A percentile compares a stretch with the other conserved stretches of the same genome.
phyloP scores from a whole-genome alignment of 2,888 invertebrate genomes.

The Drosophila greeni region DNA sequence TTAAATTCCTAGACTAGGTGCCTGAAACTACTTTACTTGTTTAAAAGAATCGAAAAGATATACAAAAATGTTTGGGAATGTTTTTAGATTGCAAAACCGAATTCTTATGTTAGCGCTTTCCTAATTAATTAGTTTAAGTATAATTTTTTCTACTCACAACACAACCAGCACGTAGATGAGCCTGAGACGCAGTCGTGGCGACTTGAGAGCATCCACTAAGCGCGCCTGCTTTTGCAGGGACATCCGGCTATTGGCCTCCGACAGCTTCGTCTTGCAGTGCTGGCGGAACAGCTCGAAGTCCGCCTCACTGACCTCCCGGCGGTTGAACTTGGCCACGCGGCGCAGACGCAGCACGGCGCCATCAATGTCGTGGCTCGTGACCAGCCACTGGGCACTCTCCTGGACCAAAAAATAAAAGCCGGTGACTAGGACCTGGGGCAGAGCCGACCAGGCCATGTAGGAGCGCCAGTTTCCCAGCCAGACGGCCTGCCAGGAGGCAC shows the following conservation, averaged over 20 bases:
- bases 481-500: constrained; percentile 79
- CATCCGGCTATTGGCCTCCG: constrained; percentile 19
- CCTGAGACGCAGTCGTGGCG: constrained; percentile 79
- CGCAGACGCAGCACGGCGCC: constrained; percentile 80
- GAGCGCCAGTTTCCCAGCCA: constrained; percentile 79
- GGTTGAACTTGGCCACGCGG: constrained; percentile 80
- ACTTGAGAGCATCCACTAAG: constrained; percentile 79
- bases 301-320: constrained; percentile 73
- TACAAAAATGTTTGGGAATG: background rate
- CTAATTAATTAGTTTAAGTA: too few relatives aligned
- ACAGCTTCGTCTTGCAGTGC: constrained; percentile 59
- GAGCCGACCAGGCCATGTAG: constrained; percentile 79
- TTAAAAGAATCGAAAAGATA: background rate
- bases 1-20: too few relatives aligned
- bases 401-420: constrained; percentile 80
- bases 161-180: constrained; percentile 80
- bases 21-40: background rate
- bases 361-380: constrained; percentile 79
- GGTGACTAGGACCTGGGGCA: constrained; percentile 79
- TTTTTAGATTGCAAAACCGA: too few relatives aligned
- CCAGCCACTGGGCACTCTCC: constrained; percentile 77
- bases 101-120: too few relatives aligned
- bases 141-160: constrained; percentile 79
- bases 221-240: constrained; percentile 31
- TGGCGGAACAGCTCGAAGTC: constrained; percentile 67